Evolutionary conservation across 2,888 invertebrate genomes (phyloP).

Genomic region (Thymelicus acteon): DNA sequence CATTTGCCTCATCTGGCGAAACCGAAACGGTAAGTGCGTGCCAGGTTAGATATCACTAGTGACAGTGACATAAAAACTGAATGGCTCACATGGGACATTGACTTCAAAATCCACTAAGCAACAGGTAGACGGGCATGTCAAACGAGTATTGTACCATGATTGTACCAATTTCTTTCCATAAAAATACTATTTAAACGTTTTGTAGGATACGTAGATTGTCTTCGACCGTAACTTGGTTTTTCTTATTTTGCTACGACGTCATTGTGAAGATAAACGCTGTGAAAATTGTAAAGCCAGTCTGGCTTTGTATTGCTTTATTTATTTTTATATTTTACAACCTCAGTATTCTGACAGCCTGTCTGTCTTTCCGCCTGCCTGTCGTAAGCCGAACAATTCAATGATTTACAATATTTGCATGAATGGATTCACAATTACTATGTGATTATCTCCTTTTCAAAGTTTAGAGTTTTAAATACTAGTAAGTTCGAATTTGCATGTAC

Average conservation of each 20-base stretch:
- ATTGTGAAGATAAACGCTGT: background rate
- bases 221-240: background rate
- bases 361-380: conserved; percentile 2
- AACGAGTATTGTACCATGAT: background rate
- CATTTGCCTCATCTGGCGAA: background rate
- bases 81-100: background rate
- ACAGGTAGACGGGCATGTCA: background rate
- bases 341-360: conserved; percentile 9
- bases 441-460: too few species aligned
- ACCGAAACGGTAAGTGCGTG: background rate
- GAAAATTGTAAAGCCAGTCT: conserved; percentile 14
- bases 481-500: too few species aligned
- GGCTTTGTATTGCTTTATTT: conserved; percentile 10
- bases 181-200: background rate
- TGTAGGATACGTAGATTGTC: background rate
- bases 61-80: background rate
- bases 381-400: conserved; percentile 1
- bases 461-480: too few species aligned
- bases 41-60: background rate
- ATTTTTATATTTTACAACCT: conserved; percentile 13
- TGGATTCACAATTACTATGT: too few species aligned
- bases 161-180: conserved; percentile 3
- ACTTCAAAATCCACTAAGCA: background rate
- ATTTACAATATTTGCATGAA: too few species aligned
- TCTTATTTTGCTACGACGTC: background rate